Conservation (phyloP, 2,797 vertebrate species). For the Pipistrellus kuhlii region DNA sequence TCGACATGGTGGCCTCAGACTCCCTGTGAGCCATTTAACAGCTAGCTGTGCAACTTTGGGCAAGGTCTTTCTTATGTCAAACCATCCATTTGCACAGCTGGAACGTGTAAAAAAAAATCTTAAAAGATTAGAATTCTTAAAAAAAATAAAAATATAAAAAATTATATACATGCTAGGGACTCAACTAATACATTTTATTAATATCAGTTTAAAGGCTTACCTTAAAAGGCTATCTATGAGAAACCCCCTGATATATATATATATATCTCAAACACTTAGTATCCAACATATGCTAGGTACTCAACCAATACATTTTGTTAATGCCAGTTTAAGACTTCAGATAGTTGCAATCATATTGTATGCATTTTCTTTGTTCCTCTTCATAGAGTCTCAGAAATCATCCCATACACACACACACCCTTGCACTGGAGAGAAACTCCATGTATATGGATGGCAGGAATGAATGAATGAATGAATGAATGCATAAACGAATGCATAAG, state of each 20-base stretch:
- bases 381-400: conserved; percentile 14
- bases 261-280: not conserved
- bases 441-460: not conserved
- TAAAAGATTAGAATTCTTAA: not conserved
- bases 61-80: not conserved
- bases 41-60: not conserved
- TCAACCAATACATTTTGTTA: not conserved
- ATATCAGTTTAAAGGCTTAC: too few relatives aligned
- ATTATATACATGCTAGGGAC: too few relatives aligned
- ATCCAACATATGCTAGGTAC: not conserved
- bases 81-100: not conserved
- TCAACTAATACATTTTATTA: too few relatives aligned
- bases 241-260: too few relatives aligned
- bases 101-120: not conserved
- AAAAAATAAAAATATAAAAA: too few relatives aligned
- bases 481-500: not conserved
- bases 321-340: not conserved
- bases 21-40: not conserved
- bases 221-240: too few relatives aligned
- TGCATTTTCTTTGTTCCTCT: not conserved
- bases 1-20: not conserved
- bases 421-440: not conserved
- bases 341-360: not conserved
- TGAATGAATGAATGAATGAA: not conserved
- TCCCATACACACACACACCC: not conserved